Evolutionary conservation across 2,888 invertebrate genomes (phyloP), one percentile per base, ranked within the genome.

Genomic region (Cetonia aurata): DNA sequence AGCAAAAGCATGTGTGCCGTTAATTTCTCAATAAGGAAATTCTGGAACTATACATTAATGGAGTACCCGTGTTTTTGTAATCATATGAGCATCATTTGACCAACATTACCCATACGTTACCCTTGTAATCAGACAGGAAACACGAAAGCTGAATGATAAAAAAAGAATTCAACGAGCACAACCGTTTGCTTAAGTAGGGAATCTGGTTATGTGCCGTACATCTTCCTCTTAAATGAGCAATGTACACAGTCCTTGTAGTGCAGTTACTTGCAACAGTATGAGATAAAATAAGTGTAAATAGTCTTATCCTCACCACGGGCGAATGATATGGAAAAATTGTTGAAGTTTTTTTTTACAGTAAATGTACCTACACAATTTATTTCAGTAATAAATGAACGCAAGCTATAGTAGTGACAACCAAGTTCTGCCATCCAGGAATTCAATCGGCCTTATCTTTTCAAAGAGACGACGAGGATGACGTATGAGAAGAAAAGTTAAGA

Each of bases 371-470:
- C 17, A 67, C 44, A 53, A 67, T 67, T 53, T 67, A 67, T 67
- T 67, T 67, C 17, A 17, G 55, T 55, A 56, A 67, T 46, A 55
- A 67, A 67, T 53, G 67, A 15, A 53, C 9, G 55, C 56, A 19
- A 19, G 55, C 17, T 52, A 25, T 19, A 31, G 25, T 13, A 42
- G 37, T 67, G 67, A 67, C 55, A 53, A 53, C 55, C 25, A 44
- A 44, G 33, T 56, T 56, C 37, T 17, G 12, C 52, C 17, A 25
- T 52, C 25, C 19, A 52, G 12, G 25, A 19, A 52, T 52, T n/a
- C 19, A 52, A 10, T 52, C 25, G 12, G 19, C 19, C 6, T 50
- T 15, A 44, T 44, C 15, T 15, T 6, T 19, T 15, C 4, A 25
- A 25, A 4, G 25, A 25, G 1, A 4, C 1, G 4, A 25, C 3